Evolutionary conservation across 2,888 invertebrate genomes (phyloP), one percentile per base, ranked within the genome.

Genomic region (Cartodere bifasciata): DNA sequence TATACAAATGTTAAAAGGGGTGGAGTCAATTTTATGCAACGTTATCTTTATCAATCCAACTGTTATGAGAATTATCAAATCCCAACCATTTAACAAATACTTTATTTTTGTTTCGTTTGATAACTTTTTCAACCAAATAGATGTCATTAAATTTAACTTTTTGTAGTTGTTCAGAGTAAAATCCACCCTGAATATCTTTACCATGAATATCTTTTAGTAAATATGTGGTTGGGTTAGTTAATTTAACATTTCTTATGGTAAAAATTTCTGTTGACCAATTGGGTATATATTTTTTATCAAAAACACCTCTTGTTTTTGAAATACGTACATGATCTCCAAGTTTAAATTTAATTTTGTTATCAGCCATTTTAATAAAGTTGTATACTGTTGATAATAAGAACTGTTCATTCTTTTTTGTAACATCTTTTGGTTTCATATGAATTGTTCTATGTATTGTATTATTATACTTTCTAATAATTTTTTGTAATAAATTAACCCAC

Each of bases 251-350:
- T 14, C 29, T 33, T 20, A 51, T 43, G 32, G 40, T 40, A 37
- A 52, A 51, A 25, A 50, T 37, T 40, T 52, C 50, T 6, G 44
- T 44, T n/a, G 48, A 44, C 49, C 50, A 52, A 34, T 48, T 46
- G 1, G 49, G 46, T 21, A 47, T 49, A 37, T 46, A 52, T 2
- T 47, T 46, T 31, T 48, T 48, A 5, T 36, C 37, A 36, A 50
- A 48, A 3, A 29, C 17, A 21, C 35, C 29, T 35, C 43, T 43
- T 27, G 34, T 40, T 39, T 37, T 45, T 20, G 45, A 46, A 21
- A 45, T 40, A 13, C 48, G 36, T 9, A 48, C 49, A 20, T 23
- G 29, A 31, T 46, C 45, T 16, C 43, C 45, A 23, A 42, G 15
- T 23, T 34, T 39, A 39, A 38, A 46, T 35, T 45, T 47, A n/a